Evolutionary conservation across 2,888 invertebrate species (phyloP).

Genomic region (Polydrusus tereticollis): DNA sequence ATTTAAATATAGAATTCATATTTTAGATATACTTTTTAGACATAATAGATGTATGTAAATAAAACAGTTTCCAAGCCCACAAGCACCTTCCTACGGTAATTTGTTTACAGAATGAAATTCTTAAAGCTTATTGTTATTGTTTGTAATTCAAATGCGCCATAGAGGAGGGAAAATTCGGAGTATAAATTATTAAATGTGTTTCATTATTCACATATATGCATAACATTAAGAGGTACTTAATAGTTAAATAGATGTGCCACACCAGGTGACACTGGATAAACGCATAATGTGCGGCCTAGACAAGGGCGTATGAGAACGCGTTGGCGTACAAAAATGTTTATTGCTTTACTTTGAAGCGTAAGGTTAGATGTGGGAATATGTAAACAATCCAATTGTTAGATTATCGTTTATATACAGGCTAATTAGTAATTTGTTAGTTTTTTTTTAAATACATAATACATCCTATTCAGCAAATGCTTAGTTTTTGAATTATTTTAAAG

Average conservation of each 20-base stretch:
- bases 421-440: too few relatives aligned
- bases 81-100: slow-evolving; percentile 25
- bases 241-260: not conserved
- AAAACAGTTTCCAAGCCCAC: slow-evolving; percentile 24
- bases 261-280: not conserved
- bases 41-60: slow-evolving; percentile 1
- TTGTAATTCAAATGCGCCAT: slow-evolving; percentile 33
- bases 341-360: not conserved
- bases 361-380: too few relatives aligned
- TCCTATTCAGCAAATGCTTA: too few relatives aligned
- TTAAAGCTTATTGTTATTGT: slow-evolving; percentile 38
- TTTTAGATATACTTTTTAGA: not conserved
- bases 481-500: too few relatives aligned
- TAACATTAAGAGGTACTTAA: not conserved
- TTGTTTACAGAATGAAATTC: slow-evolving; percentile 43
- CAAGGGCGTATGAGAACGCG: slow-evolving; percentile 34
- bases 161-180: slow-evolving; percentile 23
- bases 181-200: slow-evolving; percentile 24
- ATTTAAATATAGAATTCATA: not conserved
- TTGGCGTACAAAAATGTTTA: slow-evolving; percentile 17
- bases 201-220: slow-evolving; percentile 15
- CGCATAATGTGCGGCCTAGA: slow-evolving; percentile 33
- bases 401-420: too few relatives aligned
- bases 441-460: too few relatives aligned
- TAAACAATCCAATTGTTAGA: too few relatives aligned